Evolutionary conservation across 2,797 vertebrate genomes (phyloP), one percentile per base, ranked within the genome.

Genomic region (Sebastes umbrosus): DNA sequence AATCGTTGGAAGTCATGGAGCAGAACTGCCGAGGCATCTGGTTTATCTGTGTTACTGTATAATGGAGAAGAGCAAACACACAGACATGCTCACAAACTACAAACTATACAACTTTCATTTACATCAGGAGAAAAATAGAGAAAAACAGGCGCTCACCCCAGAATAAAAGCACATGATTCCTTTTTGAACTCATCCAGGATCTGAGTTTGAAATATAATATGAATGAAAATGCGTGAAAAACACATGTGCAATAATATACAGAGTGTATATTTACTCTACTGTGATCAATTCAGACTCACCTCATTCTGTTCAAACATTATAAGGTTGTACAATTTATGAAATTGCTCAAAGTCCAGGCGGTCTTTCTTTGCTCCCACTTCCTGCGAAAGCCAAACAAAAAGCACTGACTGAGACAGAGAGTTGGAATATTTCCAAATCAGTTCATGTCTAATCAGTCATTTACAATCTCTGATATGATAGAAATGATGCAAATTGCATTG

Each of bases 291-390:
- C 27, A 60, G 34, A 84, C 96, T 97, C 92, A 98, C 98, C 84
- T 89, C 95, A 78, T 97, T 99, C 87, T 99, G 98, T 46, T 99
- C 98, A 92, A 98, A 99, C 97, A 99, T 98, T 24, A 99, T 93
- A 65, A 97, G 96, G 91, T 99, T 99, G 92, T 99, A 99, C 90
- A 99, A 96, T 90, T 98, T 96, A 88, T 99, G 98, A 90, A 99
- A 97, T 87, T 99, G 97, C 88, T 97, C 98, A 88, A 98, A 99
- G 90, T 96, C 97, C 86, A 99, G 94, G 4, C 97, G 95, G 24
- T 99, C 98, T 88, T 97, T 98, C 77, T 96, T 96, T 13, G 95
- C 96, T 10, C 97, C 97, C 60, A 97, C 94, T 90, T 97, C 97
- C 98, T 99, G 90, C 68, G 71, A 90, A 79, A 52, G 73, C 25